Evolutionary conservation across 2,113 vertebrate genomes (phyloP).

Genomic region (Pandion haliaetus): DNA sequence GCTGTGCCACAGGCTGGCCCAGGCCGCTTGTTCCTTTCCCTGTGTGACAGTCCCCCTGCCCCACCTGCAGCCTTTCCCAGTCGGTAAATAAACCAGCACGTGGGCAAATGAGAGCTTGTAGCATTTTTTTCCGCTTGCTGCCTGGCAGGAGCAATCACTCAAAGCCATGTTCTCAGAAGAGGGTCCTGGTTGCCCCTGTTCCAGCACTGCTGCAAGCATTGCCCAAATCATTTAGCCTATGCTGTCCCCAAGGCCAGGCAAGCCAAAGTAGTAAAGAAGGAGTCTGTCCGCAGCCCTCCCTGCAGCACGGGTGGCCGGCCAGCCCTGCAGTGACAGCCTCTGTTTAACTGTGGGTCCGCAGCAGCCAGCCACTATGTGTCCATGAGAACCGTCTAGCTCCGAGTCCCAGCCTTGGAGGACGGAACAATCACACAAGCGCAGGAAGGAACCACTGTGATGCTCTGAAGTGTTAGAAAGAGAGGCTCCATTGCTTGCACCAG

Average conservation of each 20-base stretch:
- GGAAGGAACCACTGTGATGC: not conserved
- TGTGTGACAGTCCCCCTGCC: not conserved
- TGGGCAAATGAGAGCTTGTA: not conserved
- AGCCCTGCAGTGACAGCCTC: not conserved
- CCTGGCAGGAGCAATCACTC: not conserved
- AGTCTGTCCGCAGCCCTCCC: not conserved
- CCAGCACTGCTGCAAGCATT: fast-evolving
- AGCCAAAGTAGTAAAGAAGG: not conserved
- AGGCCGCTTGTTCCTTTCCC: not conserved
- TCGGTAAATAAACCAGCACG: not conserved
- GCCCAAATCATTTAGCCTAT: not conserved
- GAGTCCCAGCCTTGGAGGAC: not conserved
- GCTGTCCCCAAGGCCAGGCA: not conserved
- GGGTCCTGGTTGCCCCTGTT: not conserved
- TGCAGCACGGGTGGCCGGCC: not conserved
- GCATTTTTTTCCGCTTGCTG: not conserved
- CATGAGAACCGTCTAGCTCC: not conserved
- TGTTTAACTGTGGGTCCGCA: not conserved
- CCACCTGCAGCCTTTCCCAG: not conserved
- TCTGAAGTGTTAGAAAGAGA: not conserved
- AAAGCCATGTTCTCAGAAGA: not conserved
- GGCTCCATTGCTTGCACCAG: not conserved
- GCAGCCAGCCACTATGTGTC: not conserved
- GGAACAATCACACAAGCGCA: not conserved
- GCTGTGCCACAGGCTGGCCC: not conserved